Evolutionary conservation across 2,113 vertebrate species (phyloP), one percentile per base, ranked within the genome.

Genomic region (Oreochromis niloticus): DNA sequence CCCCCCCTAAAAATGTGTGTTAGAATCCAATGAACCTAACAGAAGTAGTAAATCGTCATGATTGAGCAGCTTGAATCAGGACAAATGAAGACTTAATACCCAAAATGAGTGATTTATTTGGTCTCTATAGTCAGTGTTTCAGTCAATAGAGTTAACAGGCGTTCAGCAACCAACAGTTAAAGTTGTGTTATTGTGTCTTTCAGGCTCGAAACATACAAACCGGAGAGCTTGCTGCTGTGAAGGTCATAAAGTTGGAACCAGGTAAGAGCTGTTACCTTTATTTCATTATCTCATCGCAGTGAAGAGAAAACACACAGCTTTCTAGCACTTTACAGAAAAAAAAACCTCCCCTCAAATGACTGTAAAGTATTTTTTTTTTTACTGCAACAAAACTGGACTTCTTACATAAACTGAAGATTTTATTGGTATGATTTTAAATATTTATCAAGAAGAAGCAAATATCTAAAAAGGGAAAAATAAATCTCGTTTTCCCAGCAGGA

Each of bases 201-300:
- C 96, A 99, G 99, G 99, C 99, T 91, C 97, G 98, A 94, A 99
- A 99, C 94, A 95, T 99, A 87, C 96, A 98, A 81, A 99, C 97
- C 0, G 98, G 98, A 93, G 98, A 98, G 85, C 96, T 99, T 87
- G 98, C 98, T 91, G 99, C 99, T 89, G 98, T 99, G 87, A 99
- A 99, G 97, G 98, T 99, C 91, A 99, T 99, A 91, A 99, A 99
- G 92, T 94, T 99, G 96, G 99, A 99, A 92, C 98, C 97, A 95
- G 98, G 99, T 99, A 97, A 97, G 97, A 96, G 7, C 4, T 13
- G 16, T 30, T 8, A 6, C 39, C 13, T 68, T 54, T 81, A 8
- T 52, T n/a, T 85, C 12, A 54, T 81, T 86, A 61, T 81, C 68
- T 84, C 41, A 61, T 84, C 5, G 27, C 9, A 41, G 1, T 75